phyloP scores from a whole-genome alignment of 2,888 invertebrate species.

The Drosophila basisetae region DNA sequence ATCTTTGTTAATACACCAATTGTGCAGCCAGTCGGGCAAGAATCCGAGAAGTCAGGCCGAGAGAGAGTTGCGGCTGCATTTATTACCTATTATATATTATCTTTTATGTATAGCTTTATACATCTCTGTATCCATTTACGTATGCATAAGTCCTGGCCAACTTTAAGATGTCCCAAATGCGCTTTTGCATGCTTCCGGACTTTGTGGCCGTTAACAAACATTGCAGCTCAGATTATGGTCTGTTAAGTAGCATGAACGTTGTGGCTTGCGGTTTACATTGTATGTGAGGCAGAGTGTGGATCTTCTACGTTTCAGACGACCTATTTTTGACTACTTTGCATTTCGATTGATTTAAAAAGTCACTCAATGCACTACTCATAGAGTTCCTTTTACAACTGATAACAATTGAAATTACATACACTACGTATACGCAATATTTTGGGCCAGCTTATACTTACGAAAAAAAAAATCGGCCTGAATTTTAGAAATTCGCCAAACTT shows the following conservation, averaged over 20 bases:
- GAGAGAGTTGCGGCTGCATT: constrained; percentile 8
- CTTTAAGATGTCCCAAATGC: constrained; percentile 48
- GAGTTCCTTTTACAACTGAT: neutral
- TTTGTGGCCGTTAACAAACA: constrained; percentile 35
- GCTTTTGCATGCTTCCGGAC: constrained; percentile 41
- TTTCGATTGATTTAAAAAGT: neutral
- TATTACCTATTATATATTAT: neutral
- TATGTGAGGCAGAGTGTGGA: neutral
- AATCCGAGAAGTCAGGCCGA: neutral
- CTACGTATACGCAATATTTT: neutral
- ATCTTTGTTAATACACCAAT: constrained; percentile 29
- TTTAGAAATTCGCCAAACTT: neutral
- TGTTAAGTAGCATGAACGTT: constrained; percentile 24
- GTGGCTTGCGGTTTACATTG: constrained; percentile 38
- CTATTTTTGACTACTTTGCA: neutral
- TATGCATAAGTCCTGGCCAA: constrained; percentile 16
- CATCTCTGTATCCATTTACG: constrained; percentile 5
- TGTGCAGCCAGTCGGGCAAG: constrained; percentile 13
- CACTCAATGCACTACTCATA: neutral
- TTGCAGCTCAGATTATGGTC: constrained; percentile 29
- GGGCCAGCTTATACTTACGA: neutral
- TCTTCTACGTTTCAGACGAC: neutral
- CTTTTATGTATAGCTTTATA: constrained; percentile 23
- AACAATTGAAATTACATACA: neutral
- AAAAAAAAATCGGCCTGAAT: neutral